These are phyloP conservation scores for Odocoileus hemionus DNA, from an alignment of 2,113 vertebrate species.

Conservation along the genomic window DNA sequence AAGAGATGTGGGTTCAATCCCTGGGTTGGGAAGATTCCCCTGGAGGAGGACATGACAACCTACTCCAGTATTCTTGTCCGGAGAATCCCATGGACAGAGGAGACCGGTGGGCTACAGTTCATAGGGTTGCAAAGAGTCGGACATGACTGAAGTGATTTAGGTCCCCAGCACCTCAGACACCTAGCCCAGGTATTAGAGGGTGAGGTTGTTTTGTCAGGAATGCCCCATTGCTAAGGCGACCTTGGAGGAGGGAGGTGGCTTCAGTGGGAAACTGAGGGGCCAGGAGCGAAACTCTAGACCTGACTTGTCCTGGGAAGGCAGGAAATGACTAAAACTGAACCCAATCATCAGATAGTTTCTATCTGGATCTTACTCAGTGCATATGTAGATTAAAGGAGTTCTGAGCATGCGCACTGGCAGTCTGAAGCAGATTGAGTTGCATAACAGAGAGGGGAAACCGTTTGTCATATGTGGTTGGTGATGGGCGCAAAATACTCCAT, in stretches of 20 bases:
- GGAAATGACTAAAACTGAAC: slow-evolving; percentile 38
- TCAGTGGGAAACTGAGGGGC: neutral
- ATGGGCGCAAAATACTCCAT: neutral
- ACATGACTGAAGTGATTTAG: neutral
- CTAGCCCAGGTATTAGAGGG: neutral
- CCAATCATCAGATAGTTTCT: neutral
- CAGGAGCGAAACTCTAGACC: neutral
- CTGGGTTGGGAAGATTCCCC: neutral
- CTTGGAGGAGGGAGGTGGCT: neutral
- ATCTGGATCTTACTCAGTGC: slow-evolving; percentile 21
- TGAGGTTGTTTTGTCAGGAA: neutral
- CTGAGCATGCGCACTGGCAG: neutral
- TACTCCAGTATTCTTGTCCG: neutral
- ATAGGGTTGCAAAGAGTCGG: neutral
- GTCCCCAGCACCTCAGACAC: neutral
- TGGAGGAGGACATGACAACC: neutral
- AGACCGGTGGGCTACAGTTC: neutral
- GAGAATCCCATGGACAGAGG: neutral
- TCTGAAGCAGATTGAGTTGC: neutral
- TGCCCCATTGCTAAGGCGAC: neutral
- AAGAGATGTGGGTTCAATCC: neutral
- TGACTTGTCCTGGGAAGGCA: slow-evolving; percentile 37
- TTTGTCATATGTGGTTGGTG: neutral
- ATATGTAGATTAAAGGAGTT: neutral
- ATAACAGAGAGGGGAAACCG: neutral